A percentile compares a stretch with the other conserved stretches of the same genome.
Conservation (phyloP, 2,113 vertebrate genomes). For the Pseudopipra pipra region DNA sequence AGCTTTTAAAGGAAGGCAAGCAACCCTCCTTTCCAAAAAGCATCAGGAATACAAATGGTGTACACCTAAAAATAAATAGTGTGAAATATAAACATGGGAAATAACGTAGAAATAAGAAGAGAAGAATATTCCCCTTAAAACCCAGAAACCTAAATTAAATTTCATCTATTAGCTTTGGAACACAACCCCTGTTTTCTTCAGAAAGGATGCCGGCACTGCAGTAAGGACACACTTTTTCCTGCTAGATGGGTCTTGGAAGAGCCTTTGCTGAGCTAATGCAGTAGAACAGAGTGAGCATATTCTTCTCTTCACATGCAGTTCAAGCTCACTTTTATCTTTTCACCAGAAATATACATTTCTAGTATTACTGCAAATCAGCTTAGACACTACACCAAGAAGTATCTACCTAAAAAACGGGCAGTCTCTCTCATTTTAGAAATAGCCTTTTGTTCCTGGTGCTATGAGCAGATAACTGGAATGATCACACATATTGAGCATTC, state of each 20-base stretch:
- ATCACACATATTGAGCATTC: accelerated
- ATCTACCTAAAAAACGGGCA: not conserved
- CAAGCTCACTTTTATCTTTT: not conserved
- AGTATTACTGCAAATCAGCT: not conserved
- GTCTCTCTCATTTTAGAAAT: not conserved
- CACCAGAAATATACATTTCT: not conserved
- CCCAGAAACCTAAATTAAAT: not conserved
- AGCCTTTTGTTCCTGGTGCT: accelerated
- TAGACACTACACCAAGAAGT: not conserved
- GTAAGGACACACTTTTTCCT: not conserved
- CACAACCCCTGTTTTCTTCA: not conserved
- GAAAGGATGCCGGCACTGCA: not conserved
- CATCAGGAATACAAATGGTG: not conserved
- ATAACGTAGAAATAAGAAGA: not conserved
- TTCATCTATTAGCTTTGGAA: not conserved
- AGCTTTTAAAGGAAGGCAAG: not conserved
- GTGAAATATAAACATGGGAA: not conserved
- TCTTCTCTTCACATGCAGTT: not conserved
- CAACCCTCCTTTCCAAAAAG: not conserved
- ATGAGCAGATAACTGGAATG: not conserved
- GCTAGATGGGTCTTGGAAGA: not conserved
- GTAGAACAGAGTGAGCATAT: not conserved
- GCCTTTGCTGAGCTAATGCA: not conserved
- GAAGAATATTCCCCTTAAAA: not conserved
- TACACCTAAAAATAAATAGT: not conserved